Conservation (phyloP, 2,888 invertebrate species). For the Tipula helvola region DNA sequence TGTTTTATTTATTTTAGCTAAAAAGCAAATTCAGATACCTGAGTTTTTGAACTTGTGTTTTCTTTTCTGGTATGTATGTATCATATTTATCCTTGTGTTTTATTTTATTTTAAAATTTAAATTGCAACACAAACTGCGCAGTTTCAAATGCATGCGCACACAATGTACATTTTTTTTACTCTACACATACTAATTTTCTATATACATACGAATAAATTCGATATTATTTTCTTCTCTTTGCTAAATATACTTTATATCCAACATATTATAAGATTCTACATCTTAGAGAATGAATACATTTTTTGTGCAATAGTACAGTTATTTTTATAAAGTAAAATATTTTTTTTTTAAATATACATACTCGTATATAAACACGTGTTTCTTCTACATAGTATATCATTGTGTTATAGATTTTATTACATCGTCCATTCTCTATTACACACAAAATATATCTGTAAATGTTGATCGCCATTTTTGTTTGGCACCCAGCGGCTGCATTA, state of each 20-base stretch:
- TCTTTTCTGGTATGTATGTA: background rate
- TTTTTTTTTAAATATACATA: no score
- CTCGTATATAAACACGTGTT: background rate
- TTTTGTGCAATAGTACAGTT: background rate
- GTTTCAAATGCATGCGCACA: conserved; percentile 8
- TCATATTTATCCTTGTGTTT: background rate
- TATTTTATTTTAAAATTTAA: background rate
- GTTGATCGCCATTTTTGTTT: background rate
- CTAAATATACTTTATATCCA: background rate
- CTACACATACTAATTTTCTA: background rate
- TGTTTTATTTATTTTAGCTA: conserved; percentile 4
- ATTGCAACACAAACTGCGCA: conserved; percentile 1
- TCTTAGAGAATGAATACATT: background rate
- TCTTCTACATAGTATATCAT: background rate
- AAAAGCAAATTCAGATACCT: no score
- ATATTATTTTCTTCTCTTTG: background rate
- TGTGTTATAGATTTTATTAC: background rate
- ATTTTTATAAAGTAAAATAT: background rate
- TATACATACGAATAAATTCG: background rate
- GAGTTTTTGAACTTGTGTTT: background rate
- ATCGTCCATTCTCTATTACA: background rate
- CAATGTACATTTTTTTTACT: background rate
- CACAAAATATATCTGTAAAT: background rate
- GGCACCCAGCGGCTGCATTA: background rate
- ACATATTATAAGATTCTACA: background rate